Conservation (phyloP, 2,888 invertebrate species). For the Drosophila mimetica region DNA sequence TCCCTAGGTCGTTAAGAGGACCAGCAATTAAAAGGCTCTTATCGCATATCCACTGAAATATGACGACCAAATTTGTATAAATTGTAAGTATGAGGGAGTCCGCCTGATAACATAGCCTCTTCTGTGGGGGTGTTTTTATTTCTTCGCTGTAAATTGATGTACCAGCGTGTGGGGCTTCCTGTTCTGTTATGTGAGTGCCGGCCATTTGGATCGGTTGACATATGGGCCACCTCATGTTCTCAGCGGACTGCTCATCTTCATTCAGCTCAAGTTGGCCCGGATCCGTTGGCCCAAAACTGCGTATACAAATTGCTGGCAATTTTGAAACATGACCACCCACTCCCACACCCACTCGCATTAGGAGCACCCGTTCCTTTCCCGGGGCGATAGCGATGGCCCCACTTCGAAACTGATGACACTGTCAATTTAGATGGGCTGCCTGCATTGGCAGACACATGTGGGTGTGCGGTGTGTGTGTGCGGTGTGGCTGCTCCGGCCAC, state of each 20-base stretch:
- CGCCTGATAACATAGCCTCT: background rate
- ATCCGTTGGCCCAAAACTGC: slow-evolving; percentile 8
- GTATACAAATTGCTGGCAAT: slow-evolving; percentile 44
- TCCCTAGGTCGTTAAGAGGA: too few relatives aligned
- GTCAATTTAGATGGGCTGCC: slow-evolving; percentile 58
- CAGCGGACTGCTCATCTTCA: slow-evolving; percentile 25
- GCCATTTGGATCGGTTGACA: slow-evolving; percentile 33
- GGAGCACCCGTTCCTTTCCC: slow-evolving; percentile 7
- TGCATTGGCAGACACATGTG: slow-evolving; percentile 11
- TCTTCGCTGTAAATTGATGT: slow-evolving; percentile 5
- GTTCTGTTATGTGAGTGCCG: slow-evolving; percentile 33
- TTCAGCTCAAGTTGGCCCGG: slow-evolving; percentile 15
- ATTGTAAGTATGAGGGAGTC: too few relatives aligned
- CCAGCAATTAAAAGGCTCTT: too few relatives aligned
- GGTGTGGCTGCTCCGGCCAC: background rate
- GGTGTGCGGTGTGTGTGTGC: slow-evolving; percentile 10
- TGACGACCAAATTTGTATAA: too few relatives aligned
- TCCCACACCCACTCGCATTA: background rate
- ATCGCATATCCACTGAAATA: too few relatives aligned
- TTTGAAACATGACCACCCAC: slow-evolving; percentile 34
- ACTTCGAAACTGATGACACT: slow-evolving; percentile 76
- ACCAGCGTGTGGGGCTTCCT: background rate
- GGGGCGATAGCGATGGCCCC: slow-evolving; percentile 43
- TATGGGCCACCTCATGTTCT: slow-evolving; percentile 10
- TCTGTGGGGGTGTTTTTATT: background rate